These are phyloP conservation scores for Hoplostethus atlanticus DNA, from an alignment of 2,797 vertebrate genomes.

Conservation along the genomic window DNA sequence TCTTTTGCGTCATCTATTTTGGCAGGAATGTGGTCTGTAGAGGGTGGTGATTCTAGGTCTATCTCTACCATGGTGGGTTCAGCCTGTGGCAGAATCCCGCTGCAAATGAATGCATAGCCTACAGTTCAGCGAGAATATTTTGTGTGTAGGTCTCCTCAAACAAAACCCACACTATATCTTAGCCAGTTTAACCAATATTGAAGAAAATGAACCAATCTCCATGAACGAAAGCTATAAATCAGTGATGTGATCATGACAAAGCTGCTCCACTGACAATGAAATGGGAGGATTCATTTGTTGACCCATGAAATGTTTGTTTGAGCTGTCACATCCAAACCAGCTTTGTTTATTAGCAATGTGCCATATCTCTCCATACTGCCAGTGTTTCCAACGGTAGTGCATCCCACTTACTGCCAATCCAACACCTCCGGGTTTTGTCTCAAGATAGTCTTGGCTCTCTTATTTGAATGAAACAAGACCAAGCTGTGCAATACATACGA, in stretches of 20 bases:
- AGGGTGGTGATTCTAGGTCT: constrained; percentile 74
- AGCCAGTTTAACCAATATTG: neutral
- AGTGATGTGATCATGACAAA: neutral
- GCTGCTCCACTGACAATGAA: neutral
- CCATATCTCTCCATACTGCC: neutral
- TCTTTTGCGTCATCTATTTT: constrained; percentile 59
- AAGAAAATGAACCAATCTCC: neutral
- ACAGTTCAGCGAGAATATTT: neutral
- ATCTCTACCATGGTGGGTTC: constrained; percentile 82
- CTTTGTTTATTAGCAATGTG: neutral
- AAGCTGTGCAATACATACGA: neutral
- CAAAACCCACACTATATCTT: neutral
- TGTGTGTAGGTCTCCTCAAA: neutral
- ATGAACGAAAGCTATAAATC: neutral
- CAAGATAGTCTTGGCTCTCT: neutral
- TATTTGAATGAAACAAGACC: neutral
- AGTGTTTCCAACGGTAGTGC: neutral
- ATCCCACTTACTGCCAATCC: neutral
- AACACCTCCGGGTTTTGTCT: neutral
- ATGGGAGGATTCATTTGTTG: neutral
- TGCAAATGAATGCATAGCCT: constrained; percentile 57
- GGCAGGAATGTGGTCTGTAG: constrained; percentile 39
- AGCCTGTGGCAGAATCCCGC: constrained; percentile 87
- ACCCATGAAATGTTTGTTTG: neutral
- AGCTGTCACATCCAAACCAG: neutral